These are phyloP conservation scores for Todiramphus chloris DNA, from an alignment of 2,113 vertebrate genomes.

Conservation along the genomic window DNA sequence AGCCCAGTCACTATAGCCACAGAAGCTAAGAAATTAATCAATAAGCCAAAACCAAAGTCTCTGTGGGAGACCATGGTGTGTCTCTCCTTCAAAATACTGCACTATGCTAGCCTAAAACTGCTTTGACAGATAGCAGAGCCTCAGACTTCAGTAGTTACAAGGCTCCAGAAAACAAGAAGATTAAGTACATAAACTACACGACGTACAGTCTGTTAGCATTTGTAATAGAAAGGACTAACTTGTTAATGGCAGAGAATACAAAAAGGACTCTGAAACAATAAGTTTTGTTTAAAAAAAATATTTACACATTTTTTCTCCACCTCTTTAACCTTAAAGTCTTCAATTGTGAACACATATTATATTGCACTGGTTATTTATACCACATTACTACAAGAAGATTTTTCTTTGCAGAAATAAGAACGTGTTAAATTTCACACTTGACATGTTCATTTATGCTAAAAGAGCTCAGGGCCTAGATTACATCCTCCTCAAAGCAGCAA, in stretches of 20 bases:
- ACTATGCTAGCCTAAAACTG: background rate
- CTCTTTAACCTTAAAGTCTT: background rate
- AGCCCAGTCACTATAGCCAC: background rate
- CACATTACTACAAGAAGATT: background rate
- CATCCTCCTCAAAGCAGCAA: background rate
- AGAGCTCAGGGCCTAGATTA: background rate
- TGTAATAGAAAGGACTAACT: background rate
- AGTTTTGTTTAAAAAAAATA: background rate
- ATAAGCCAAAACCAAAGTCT: background rate
- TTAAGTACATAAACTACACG: background rate
- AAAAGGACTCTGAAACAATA: background rate
- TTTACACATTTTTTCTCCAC: background rate
- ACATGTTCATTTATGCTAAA: background rate
- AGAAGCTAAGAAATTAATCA: background rate
- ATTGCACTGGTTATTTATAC: background rate
- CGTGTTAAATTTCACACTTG: background rate
- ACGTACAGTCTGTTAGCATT: background rate
- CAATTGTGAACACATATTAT: background rate
- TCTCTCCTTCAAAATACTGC: background rate
- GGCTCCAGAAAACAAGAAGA: background rate
- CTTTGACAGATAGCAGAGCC: background rate
- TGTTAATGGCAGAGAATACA: background rate
- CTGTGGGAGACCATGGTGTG: background rate
- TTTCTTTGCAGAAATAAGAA: background rate
- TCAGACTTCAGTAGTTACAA: background rate